Conservation (phyloP, 2,888 invertebrate species). For the Margaritifera margaritifera region DNA sequence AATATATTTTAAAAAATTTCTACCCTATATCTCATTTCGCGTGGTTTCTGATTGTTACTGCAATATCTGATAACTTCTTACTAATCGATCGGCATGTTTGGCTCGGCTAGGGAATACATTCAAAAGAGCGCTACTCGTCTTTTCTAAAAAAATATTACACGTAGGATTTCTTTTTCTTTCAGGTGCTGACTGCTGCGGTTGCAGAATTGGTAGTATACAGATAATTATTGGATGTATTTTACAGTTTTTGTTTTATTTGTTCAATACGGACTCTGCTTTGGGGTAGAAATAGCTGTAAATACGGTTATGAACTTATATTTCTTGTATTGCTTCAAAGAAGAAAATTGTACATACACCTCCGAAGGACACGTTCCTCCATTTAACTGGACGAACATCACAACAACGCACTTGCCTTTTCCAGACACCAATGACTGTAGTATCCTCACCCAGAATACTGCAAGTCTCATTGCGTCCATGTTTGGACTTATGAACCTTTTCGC, state of each 20-base stretch:
- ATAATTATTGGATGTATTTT: slow-evolving; percentile 14
- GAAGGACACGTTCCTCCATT: background rate
- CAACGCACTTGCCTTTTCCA: slow-evolving; percentile 2
- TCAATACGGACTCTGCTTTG: slow-evolving; percentile 34
- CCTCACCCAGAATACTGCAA: slow-evolving; percentile 25
- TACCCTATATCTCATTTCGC: no score
- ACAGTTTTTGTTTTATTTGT: slow-evolving; percentile 19
- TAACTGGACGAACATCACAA: slow-evolving; percentile 1
- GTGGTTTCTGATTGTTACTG: no score
- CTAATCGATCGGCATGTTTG: no score
- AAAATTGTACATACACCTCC: slow-evolving; percentile 13
- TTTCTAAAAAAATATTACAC: no score
- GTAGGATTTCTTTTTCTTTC: no score
- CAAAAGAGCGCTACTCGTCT: no score
- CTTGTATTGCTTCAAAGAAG: slow-evolving; percentile 25
- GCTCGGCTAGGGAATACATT: no score
- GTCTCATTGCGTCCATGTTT: slow-evolving; percentile 29
- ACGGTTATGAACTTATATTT: slow-evolving; percentile 35
- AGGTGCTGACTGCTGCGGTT: no score
- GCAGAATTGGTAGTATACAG: background rate
- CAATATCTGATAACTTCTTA: no score
- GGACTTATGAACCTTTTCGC: slow-evolving; percentile 31
- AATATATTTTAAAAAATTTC: no score
- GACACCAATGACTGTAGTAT: slow-evolving; percentile 17
- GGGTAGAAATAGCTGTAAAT: slow-evolving; percentile 31